phyloP scores from a whole-genome alignment of 2,888 invertebrate species.

The Tetropium fuscum region DNA sequence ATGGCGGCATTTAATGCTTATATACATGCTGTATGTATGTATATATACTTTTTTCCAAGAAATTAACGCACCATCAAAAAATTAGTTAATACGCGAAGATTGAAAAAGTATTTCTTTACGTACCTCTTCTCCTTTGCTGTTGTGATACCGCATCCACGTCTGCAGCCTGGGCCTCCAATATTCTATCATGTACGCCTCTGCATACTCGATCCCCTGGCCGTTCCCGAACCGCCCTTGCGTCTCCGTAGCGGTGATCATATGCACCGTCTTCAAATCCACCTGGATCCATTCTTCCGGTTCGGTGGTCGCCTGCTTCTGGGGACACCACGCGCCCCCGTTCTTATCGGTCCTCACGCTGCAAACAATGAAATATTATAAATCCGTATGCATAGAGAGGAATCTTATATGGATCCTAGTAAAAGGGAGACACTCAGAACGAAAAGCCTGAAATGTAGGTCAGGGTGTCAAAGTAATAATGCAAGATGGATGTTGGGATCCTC shows the following conservation, averaged over 20 bases:
- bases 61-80: too few species aligned
- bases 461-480: slow-evolving; percentile 17
- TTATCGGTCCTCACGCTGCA: slow-evolving; percentile 85
- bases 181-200: slow-evolving; percentile 86
- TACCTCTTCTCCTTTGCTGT: slow-evolving; percentile 84
- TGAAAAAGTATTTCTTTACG: too few species aligned
- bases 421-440: neutral
- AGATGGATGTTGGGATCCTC: slow-evolving; percentile 3
- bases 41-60: too few species aligned
- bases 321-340: slow-evolving; percentile 95
- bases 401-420: neutral
- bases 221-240: slow-evolving; percentile 94
- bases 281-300: slow-evolving; percentile 85
- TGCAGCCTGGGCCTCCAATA: slow-evolving; percentile 85
- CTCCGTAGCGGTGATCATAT: slow-evolving; percentile 86
- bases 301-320: slow-evolving; percentile 82
- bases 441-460: neutral
- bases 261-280: slow-evolving; percentile 81
- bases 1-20: too few species aligned
- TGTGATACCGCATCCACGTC: slow-evolving; percentile 86
- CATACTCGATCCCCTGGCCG: slow-evolving; percentile 89
- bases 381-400: neutral
- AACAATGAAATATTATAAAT: slow-evolving; percentile 36
- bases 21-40: too few species aligned
- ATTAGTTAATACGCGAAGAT: too few species aligned